phyloP scores from a whole-genome alignment of 2,113 vertebrate species.

The Oxyruncus cristatus region DNA sequence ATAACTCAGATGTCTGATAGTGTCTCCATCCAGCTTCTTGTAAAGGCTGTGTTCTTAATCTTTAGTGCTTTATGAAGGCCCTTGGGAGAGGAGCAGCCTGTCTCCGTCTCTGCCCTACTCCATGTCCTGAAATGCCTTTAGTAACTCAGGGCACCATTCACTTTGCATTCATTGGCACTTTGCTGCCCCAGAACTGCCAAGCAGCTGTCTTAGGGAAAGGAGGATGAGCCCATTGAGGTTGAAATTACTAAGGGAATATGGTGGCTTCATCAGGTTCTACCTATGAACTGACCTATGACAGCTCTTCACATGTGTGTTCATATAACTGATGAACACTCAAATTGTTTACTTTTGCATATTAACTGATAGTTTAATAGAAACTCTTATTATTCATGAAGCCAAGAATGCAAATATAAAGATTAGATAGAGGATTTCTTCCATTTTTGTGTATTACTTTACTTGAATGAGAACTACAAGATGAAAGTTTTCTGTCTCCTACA shows the following conservation, averaged over 20 bases:
- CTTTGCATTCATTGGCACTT: not conserved
- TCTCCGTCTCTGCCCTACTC: not conserved
- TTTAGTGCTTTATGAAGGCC: not conserved
- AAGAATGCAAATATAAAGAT: not conserved
- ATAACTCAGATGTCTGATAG: not conserved
- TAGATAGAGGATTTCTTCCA: not conserved
- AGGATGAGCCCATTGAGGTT: rapidly evolving
- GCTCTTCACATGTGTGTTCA: not conserved
- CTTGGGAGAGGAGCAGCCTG: not conserved
- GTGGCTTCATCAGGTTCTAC: not conserved
- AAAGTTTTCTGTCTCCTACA: not conserved
- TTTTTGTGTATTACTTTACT: not conserved
- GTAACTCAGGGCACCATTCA: not conserved
- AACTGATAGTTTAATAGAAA: not conserved
- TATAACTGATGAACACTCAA: not conserved
- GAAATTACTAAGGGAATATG: not conserved
- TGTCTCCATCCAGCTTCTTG: rapidly evolving
- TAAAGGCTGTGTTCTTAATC: not conserved
- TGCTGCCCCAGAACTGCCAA: not conserved
- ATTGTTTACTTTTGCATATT: not conserved
- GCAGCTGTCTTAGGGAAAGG: not conserved
- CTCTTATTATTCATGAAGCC: not conserved
- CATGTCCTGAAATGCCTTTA: not conserved
- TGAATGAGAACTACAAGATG: not conserved
- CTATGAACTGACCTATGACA: not conserved